Percentiles rank a stretch among this genome's conserved stretches.
Conservation (phyloP, 2,113 vertebrate genomes). For the Austrofundulus limnaeus region DNA sequence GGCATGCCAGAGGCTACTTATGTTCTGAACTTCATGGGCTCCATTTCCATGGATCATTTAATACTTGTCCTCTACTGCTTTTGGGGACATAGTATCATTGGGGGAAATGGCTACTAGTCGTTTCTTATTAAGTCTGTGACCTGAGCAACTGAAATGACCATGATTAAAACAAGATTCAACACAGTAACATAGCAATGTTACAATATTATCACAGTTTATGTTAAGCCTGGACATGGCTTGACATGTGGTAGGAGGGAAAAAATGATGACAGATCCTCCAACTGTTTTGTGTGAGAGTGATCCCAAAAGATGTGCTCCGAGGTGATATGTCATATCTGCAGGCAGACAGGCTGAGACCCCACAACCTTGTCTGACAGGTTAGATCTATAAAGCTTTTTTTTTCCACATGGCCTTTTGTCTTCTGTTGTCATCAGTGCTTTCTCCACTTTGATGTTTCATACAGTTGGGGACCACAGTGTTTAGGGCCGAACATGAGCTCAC, state of each 20-base stretch:
- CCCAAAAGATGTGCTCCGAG: slow-evolving; percentile 41
- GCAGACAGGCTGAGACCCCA: slow-evolving; percentile 54
- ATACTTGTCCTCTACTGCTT: slow-evolving; percentile 50
- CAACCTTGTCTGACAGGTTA: slow-evolving; percentile 64
- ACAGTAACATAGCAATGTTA: slow-evolving; percentile 7
- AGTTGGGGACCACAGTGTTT: slow-evolving; percentile 45
- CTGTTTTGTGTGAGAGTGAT: slow-evolving; percentile 33
- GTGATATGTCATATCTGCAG: slow-evolving; percentile 52
- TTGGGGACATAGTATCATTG: slow-evolving; percentile 32
- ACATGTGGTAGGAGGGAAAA: slow-evolving; percentile 17
- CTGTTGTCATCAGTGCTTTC: slow-evolving; percentile 59
- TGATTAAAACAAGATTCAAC: slow-evolving; percentile 11
- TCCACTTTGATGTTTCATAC: slow-evolving; percentile 50
- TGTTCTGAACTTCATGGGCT: slow-evolving; percentile 59
- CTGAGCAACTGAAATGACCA: slow-evolving; percentile 46
- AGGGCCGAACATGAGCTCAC: slow-evolving; percentile 10
- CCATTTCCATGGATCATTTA: slow-evolving; percentile 68
- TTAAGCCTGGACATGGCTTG: slow-evolving; percentile 17
- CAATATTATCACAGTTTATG: slow-evolving; percentile 6
- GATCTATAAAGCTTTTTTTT: slow-evolving; percentile 50
- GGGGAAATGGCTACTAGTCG: slow-evolving; percentile 21
- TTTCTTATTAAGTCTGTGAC: slow-evolving; percentile 36
- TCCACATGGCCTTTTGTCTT: slow-evolving; percentile 64
- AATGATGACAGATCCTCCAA: slow-evolving; percentile 30
- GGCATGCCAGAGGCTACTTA: slow-evolving; percentile 55